These are phyloP conservation scores for Decapterus maruadsi DNA, from an alignment of 2,797 vertebrate species.

Conservation along the genomic window DNA sequence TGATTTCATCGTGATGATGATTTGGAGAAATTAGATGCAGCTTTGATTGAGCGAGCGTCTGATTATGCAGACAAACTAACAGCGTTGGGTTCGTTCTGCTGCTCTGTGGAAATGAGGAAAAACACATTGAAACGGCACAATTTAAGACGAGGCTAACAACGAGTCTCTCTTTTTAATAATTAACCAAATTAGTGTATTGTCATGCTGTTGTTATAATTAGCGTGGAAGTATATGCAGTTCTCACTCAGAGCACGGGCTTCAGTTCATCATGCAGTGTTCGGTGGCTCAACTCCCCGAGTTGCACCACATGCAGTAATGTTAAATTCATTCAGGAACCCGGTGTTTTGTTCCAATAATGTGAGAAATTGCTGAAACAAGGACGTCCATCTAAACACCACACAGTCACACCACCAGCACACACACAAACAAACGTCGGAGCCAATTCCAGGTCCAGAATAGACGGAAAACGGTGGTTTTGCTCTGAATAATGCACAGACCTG, in stretches of 20 bases:
- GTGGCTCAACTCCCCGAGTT: conserved; percentile 24
- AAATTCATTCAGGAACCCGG: conserved; percentile 41
- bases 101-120: conserved; percentile 5
- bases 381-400: conserved; percentile 38
- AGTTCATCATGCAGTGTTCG: conserved; percentile 40
- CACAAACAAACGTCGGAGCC: conserved; percentile 28
- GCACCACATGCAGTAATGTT: conserved; percentile 20
- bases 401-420: conserved; percentile 19
- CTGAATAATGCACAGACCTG: conserved; percentile 61
- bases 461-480: conserved; percentile 24
- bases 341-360: conserved; percentile 30
- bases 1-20: conserved; percentile 17
- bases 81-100: conserved; percentile 20
- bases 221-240: conserved; percentile 1
- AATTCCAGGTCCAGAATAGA: conserved; percentile 36
- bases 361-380: conserved; percentile 28
- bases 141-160: not conserved
- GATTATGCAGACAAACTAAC: conserved; percentile 12
- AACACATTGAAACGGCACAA: not conserved
- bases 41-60: conserved; percentile 1
- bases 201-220: conserved; percentile 12
- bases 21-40: conserved; percentile 30
- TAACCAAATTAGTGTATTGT: not conserved
- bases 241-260: conserved; percentile 33
- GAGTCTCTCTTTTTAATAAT: not conserved